Evolutionary conservation across 2,113 vertebrate genomes (phyloP), one percentile per base, ranked within the genome.

Genomic region (Crotalus helleri): DNA sequence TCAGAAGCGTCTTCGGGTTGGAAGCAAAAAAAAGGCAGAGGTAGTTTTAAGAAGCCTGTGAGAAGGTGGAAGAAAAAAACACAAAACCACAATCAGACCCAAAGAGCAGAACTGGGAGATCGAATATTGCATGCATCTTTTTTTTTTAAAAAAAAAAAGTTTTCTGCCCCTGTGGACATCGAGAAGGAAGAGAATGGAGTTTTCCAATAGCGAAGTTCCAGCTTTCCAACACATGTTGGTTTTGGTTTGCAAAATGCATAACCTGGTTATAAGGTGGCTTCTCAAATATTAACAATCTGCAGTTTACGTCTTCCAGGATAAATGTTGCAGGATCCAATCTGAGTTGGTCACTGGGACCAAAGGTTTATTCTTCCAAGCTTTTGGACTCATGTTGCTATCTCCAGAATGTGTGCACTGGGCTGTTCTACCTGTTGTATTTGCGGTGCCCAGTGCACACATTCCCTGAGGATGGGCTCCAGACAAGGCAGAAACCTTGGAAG

Each of bases 11-110:
- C 86, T 95, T 96, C 95, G 92, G 94, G 90, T 89, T 95, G 94
- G 96, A 97, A 96, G 95, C 95, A 96, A 96, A 96, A 94, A 96
- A 87, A 81, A 61, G 92, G 96, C 92, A 91, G 96, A 96, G 96
- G 96, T 93, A 69, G 29, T 1, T 69, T 51, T 97, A 96, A 95
- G 96, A 89, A 93, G 91, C 95, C 96, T 97, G 96, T 94, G 94
- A 95, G 29, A 90, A 96, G 95, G 95, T 69, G 93, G 96, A 21
- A 39, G 33, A 6, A 12, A 95, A 86, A 51, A 96, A 96, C 46
- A 97, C 95, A 85, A 96, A 86, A 59, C 96, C 4, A 93, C 33
- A 81, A 81, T 97, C 95, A 98, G 96, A 94, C 8, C 49, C 4
- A 29, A 87, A 64, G 87, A 92, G 90, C 19, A 19, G 58, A 19